Evolutionary conservation across 2,113 vertebrate species (phyloP), one percentile per base, ranked within the genome.

Genomic region (Hypomesus transpacificus): DNA sequence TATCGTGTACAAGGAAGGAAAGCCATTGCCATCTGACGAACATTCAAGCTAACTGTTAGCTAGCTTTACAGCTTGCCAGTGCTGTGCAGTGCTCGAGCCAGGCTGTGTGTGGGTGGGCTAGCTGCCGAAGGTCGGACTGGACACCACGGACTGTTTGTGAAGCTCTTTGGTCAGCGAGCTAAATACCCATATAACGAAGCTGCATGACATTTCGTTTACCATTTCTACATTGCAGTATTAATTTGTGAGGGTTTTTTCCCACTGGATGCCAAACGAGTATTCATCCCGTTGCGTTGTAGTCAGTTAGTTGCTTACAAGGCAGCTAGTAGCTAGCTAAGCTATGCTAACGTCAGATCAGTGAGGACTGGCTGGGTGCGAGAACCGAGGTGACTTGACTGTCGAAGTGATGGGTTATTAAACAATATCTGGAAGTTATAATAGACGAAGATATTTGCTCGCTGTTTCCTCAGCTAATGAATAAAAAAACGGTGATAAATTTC

Each of bases 311-410:
- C 76, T 74, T 74, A 66, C 68, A 51, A 52, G 14, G 67, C 2
- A 46, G 39, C 9, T 13, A 46, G 39, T 11, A 58, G 68, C 82
- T 79, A 46, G 39, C 39, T 46, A 51, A 58, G 76, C 77, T 85
- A 82, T 80, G 89, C 87, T 89, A 90, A 80, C 80, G 80, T 82
- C 83, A 87, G 75, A 81, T 85, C 82, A 76, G 82, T 84, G 81
- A 84, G 75, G 77, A 21, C 69, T 83, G 46, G 52, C 77, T 76
- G 74, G 82, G 72, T 74, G 77, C 79, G 71, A 77, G 68, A 53
- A 79, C 77, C 88, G 82, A 76, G 77, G 79, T 76, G 87, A 83
- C 82, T 84, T 72, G 80, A 85, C 86, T 87, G 84, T 82, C 81
- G 77, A 84, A 81, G 80, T 80, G 68, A 77, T 70, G 76, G 77